phyloP scores from a whole-genome alignment of 1,140 invertebrate species.

The Agraylea sexmaculata region DNA sequence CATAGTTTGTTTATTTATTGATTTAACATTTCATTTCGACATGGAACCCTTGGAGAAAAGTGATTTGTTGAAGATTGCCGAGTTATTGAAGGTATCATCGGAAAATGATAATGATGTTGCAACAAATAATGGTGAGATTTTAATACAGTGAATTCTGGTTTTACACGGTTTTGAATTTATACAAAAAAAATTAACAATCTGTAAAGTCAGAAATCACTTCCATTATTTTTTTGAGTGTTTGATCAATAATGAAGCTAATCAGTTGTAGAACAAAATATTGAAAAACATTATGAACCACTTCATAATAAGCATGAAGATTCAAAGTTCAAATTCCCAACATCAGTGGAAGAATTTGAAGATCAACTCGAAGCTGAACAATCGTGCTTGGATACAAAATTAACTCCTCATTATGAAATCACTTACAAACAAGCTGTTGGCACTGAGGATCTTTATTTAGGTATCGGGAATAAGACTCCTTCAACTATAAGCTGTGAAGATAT shows the following conservation, averaged over 20 bases:
- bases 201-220: too few relatives aligned
- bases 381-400: conserved; percentile 48
- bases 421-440: conserved; percentile 75
- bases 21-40: neutral
- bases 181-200: too few relatives aligned
- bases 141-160: too few relatives aligned
- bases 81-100: neutral
- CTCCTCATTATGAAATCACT: conserved; percentile 67
- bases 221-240: too few relatives aligned
- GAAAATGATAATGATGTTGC: too few relatives aligned
- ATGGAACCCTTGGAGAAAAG: neutral
- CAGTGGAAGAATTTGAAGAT: conserved; percentile 43
- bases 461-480: conserved; percentile 69
- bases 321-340: conserved; percentile 25
- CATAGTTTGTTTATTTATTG: neutral
- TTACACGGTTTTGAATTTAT: too few relatives aligned
- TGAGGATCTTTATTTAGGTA: conserved; percentile 73
- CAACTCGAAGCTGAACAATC: conserved; percentile 37
- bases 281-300: neutral
- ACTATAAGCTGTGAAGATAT: conserved; percentile 80
- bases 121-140: too few relatives aligned
- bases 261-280: conserved; percentile 5
- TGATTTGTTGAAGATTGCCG: neutral
- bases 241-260: too few relatives aligned
- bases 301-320: conserved; percentile 1